Evolutionary conservation across 2,888 invertebrate species (phyloP).

Genomic region (Synanthedon vespiformis): DNA sequence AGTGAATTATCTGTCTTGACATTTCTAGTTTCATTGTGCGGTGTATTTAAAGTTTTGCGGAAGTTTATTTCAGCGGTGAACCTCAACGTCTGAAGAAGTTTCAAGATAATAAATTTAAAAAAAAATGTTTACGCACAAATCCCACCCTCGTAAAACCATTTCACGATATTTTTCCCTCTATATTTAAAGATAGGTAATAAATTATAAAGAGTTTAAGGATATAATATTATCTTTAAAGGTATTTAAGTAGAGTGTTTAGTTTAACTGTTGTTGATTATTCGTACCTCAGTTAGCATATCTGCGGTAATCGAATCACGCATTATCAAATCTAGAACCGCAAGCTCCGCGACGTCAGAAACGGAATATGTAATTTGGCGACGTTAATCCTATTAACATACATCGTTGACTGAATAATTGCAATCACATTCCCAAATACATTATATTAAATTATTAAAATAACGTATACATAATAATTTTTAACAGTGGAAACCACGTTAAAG

Average conservation of each 20-base stretch:
- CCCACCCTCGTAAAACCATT: conserved; percentile 71
- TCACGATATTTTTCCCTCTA: conserved; percentile 42
- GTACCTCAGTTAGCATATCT: conserved; percentile 28
- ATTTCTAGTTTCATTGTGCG: conserved; percentile 13
- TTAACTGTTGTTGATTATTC: conserved; percentile 24
- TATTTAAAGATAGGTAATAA: no score
- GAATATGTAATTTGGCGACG: conserved; percentile 42
- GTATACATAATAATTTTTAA: no score
- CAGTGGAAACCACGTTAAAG: no score
- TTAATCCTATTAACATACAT: conserved; percentile 22
- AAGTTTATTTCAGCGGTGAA: conserved; percentile 57
- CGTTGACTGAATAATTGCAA: conserved; percentile 13
- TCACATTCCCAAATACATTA: not conserved
- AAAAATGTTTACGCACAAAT: conserved; percentile 60
- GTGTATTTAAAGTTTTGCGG: conserved; percentile 16
- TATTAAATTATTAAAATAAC: no score
- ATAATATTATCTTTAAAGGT: no score
- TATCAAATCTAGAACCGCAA: conserved; percentile 24
- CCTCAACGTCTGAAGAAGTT: conserved; percentile 43
- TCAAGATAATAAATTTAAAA: conserved; percentile 26
- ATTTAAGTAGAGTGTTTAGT: conserved; percentile 2
- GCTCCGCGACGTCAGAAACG: conserved; percentile 30
- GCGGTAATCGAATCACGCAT: conserved; percentile 38
- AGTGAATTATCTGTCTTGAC: conserved; percentile 15
- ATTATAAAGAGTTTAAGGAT: no score